Evolutionary conservation across 2,888 invertebrate species (phyloP), one percentile per base, ranked within the genome.

Genomic region (Allygus modestus): DNA sequence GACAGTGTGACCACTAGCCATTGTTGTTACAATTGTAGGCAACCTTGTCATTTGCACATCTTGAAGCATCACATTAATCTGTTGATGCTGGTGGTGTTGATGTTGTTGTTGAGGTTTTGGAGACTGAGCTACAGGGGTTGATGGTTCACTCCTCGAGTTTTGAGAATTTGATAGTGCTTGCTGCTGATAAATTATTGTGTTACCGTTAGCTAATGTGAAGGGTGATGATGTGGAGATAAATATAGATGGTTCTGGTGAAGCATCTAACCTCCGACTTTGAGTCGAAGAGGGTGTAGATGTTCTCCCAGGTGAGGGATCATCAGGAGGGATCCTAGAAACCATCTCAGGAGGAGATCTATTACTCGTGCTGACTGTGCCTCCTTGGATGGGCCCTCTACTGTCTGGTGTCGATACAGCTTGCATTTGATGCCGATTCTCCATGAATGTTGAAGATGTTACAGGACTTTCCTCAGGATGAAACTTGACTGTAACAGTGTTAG

Each of bases 321-420:
- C 92, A 1, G 91, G 91, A 85, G 90, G 91, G 81, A 92, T 87
- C 0, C 85, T 77, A 23, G 77, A 43, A 15, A 84, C 84, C 4
- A 91, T 91, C 86, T 94, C 94, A 1, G 92, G 91, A 0, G 95
- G 94, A 73, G 96, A 95, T 54, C 95, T 95, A 88, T 96, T 94
- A 89, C 96, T 96, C 0, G 96, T 96, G 87, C 96, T 96, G 12
- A 97, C 95, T 0, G 96, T 95, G 0, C 96, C 96, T 5, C 96
- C 96, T 89, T 97, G 96, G 85, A 96, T 96, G 0, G 96, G 96
- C 0, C 93, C 93, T 88, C 95, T 92, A 37, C 92, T 92, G 88
- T 95, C 95, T 11, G 93, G 92, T 31, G 82, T 77, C 4, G 77
- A 77, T 28, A 46, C 77, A 26, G 84, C 58, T 41, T 73, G 71